Conservation (phyloP, 2,797 vertebrate genomes). For the Rhinogobio ventralis region DNA sequence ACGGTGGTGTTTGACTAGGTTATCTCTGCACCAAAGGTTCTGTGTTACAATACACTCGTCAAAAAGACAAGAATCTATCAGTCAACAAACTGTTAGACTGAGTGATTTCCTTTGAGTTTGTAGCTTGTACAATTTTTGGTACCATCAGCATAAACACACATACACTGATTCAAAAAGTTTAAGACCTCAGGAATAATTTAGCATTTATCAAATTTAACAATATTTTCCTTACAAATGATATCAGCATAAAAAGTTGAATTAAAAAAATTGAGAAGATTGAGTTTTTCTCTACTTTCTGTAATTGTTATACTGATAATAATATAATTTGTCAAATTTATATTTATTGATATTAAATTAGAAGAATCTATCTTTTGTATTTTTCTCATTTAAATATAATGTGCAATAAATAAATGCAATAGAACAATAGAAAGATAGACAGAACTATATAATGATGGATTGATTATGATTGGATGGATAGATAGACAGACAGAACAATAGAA, state of each 20-base stretch:
- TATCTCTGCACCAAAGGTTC: conserved; percentile 56
- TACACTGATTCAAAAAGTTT: too few species aligned
- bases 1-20: conserved; percentile 52
- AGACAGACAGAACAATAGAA: background rate
- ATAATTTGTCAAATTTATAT: background rate
- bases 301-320: background rate
- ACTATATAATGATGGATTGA: too few species aligned
- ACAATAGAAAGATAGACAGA: background rate
- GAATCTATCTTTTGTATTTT: background rate
- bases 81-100: conserved; percentile 10
- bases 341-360: background rate
- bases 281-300: background rate
- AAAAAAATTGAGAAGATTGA: background rate
- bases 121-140: background rate
- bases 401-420: background rate
- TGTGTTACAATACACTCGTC: background rate
- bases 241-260: background rate
- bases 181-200: background rate
- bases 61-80: conserved; percentile 1
- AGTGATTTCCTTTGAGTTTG: background rate
- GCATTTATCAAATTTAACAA: background rate
- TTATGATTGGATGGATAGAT: background rate
- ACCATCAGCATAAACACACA: background rate
- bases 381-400: background rate
- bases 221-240: background rate